Conservation (phyloP, 2,797 vertebrate species). For the Girardinus metallicus region DNA sequence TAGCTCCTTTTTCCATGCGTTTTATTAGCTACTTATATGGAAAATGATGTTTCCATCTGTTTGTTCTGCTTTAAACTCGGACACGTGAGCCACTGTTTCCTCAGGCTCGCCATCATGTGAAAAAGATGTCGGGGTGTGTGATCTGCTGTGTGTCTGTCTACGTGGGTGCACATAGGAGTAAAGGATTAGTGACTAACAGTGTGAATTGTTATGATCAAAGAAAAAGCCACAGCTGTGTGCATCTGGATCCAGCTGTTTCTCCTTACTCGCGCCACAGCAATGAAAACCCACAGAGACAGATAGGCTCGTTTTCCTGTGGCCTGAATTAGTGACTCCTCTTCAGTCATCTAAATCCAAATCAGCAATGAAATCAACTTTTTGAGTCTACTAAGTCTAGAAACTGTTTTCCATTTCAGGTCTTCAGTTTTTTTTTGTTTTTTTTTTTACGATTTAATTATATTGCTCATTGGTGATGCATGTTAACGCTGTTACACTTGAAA, state of each 20-base stretch:
- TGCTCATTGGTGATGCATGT: neutral
- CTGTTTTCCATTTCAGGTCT: neutral
- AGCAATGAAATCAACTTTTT: neutral
- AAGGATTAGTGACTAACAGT: conserved; percentile 62
- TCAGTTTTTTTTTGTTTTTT: neutral
- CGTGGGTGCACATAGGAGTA: conserved; percentile 27
- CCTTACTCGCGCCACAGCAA: conserved; percentile 34
- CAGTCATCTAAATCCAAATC: neutral
- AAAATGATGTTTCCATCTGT: conserved; percentile 32
- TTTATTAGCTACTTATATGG: conserved; percentile 18
- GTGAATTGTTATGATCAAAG: conserved; percentile 47
- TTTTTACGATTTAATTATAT: neutral
- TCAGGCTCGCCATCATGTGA: conserved; percentile 10
- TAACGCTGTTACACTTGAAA: conserved; percentile 2
- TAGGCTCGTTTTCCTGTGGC: conserved; percentile 21
- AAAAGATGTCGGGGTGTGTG: neutral
- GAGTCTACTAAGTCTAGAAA: neutral
- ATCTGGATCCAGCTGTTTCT: conserved; percentile 64
- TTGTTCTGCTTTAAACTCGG: conserved; percentile 30
- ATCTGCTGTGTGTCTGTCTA: conserved; percentile 13
- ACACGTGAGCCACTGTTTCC: conserved; percentile 32
- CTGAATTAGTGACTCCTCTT: conserved; percentile 9
- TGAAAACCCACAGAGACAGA: conserved; percentile 20
- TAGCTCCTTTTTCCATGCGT: conserved; percentile 12
- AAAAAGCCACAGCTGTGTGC: conserved; percentile 57